A percentile compares a stretch with the other conserved stretches of the same genome.
Conservation (phyloP, 2,888 invertebrate genomes). For the Limnephilus rhombicus region DNA sequence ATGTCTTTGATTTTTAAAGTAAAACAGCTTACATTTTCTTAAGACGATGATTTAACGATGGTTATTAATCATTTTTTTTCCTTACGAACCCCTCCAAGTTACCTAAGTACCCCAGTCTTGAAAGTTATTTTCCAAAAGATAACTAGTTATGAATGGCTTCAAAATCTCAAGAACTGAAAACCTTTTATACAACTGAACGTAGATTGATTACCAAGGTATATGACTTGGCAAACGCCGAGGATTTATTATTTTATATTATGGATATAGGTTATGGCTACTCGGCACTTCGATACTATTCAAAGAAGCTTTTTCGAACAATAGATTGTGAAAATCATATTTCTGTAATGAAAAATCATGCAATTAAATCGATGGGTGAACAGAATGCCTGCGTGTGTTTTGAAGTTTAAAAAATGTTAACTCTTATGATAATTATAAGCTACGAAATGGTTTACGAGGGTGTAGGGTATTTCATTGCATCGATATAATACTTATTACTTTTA, state of each 20-base stretch:
- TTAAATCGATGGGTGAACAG: not conserved
- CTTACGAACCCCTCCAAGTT: not conserved
- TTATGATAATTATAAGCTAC: not conserved
- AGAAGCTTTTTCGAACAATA: not conserved
- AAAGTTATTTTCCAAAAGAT: not conserved
- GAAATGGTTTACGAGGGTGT: not conserved
- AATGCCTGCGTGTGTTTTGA: not conserved
- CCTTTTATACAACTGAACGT: not conserved
- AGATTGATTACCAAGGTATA: not conserved
- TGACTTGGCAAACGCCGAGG: not conserved
- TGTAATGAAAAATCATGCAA: not conserved
- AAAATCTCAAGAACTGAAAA: not conserved
- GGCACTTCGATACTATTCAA: not conserved
- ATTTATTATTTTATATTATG: not conserved
- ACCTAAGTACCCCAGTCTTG: not conserved
- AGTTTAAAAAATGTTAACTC: not conserved
- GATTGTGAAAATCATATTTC: not conserved
- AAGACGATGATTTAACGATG: not conserved
- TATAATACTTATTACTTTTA: no score
- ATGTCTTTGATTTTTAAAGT: not conserved
- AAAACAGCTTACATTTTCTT: not conserved
- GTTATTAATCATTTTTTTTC: not conserved
- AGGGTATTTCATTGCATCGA: not conserved
- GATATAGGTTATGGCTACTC: not conserved
- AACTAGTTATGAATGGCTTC: not conserved